Evolutionary conservation across 2,797 vertebrate genomes (phyloP), one percentile per base, ranked within the genome.

Genomic region (Enteromius paludinosus): DNA sequence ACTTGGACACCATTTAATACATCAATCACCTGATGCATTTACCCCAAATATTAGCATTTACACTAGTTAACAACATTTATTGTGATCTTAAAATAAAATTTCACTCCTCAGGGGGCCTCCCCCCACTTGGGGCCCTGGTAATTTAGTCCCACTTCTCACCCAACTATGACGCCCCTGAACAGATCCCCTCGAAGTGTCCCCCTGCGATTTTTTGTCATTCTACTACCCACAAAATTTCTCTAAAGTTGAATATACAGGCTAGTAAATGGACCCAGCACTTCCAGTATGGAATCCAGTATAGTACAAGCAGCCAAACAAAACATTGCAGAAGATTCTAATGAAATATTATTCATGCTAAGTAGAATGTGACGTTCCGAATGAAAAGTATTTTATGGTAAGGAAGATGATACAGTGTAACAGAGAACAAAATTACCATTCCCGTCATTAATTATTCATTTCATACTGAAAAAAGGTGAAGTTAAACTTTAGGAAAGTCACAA

Each of bases 381-480:
- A n/a, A 66, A 66, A 38, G 18, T 2, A 20, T 65, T 33, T 64
- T 9, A 35, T 9, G 18, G 10, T 38, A n/a, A 38, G 33, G 18
- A 66, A 35, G 64, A 35, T 3, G 9, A 12, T 5, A 11, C 33
- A 11, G 9, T n/a, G 35, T 66, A n/a, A 66, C 28, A 15, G 11
- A 30, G 69, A 73, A 15, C 30, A 73, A 56, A 12, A n/a, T 52
- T 52, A 72, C 17, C 28, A 33, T 72, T 72, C 18, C 28, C n/a
- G 33, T 72, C 11, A 33, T n/a, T n/a, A 52, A 49, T 52, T 52
- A 33, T 72, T 72, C 70, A 72, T 28, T 52, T 72, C 18, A 72
- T 52, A 72, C 28, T n/a, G 10, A 35, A 47, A 35, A 12, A 20
- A 52, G 33, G 45, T n/a, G 11, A 33, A 72, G 45, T 14, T 72